Percentiles rank a stretch among this genome's conserved stretches.
These are phyloP conservation scores for Hozukius guyotensis DNA, from an alignment of 2,797 vertebrate genomes.

Conservation along the genomic window DNA sequence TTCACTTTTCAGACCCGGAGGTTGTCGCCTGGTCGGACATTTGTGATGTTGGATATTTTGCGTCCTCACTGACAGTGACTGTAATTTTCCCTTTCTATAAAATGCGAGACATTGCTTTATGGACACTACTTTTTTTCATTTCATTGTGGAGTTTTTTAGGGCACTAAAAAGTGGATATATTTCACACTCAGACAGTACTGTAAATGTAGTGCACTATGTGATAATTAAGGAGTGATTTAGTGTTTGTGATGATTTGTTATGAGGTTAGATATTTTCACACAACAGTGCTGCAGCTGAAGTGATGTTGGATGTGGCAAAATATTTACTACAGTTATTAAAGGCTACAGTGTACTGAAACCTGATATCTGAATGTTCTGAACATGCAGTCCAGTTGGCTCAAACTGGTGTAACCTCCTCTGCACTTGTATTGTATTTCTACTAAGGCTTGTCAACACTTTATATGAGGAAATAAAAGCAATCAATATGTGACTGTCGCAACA, in stretches of 20 bases:
- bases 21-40: no score
- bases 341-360: no score
- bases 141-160: no score
- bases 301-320: neutral
- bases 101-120: no score
- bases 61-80: neutral
- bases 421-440: neutral
- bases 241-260: neutral
- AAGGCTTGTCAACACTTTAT: neutral
- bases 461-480: neutral
- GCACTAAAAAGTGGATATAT: no score
- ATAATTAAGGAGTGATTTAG: neutral
- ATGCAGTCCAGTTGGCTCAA: neutral
- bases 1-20: no score
- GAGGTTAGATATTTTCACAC: neutral
- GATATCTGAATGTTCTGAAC: neutral
- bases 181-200: no score
- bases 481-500: neutral
- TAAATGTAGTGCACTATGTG: no score
- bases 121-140: no score
- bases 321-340: neutral
- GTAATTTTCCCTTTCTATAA: no score
- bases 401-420: neutral
- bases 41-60: neutral
- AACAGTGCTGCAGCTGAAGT: neutral